Conservation (phyloP, 1,140 invertebrate genomes). For the Oryctes rhinoceros region DNA sequence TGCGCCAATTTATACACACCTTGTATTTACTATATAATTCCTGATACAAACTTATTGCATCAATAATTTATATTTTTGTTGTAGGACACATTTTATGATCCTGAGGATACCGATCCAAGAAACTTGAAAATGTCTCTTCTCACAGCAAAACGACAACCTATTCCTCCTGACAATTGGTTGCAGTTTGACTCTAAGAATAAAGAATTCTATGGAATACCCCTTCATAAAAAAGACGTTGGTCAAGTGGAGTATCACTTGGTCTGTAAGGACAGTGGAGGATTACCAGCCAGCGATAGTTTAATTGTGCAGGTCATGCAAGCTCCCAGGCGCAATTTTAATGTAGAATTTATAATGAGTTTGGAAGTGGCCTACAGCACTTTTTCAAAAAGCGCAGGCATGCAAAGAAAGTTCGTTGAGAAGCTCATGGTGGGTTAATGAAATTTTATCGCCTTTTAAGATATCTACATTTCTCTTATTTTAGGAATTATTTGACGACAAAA, state of each 20-base stretch:
- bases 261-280: slow-evolving; percentile 73
- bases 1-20: too few relatives aligned
- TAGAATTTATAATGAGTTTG: slow-evolving; percentile 83
- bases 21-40: too few relatives aligned
- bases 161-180: slow-evolving; percentile 80
- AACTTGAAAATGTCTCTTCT: slow-evolving; percentile 78
- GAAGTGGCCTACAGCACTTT: slow-evolving; percentile 78
- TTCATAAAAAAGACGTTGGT: slow-evolving; percentile 69
- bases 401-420: slow-evolving; percentile 82
- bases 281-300: slow-evolving; percentile 79
- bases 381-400: slow-evolving; percentile 71
- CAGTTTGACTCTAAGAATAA: slow-evolving; percentile 89
- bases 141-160: slow-evolving; percentile 73
- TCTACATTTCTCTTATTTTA: slow-evolving; percentile 54
- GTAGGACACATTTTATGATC: slow-evolving; percentile 90
- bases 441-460: background rate
- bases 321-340: slow-evolving; percentile 65
- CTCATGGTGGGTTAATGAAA: slow-evolving; percentile 59
- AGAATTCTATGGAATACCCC: slow-evolving; percentile 88
- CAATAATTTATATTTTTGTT: slow-evolving; percentile 42
- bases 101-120: slow-evolving; percentile 79
- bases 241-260: slow-evolving; percentile 81
- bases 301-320: slow-evolving; percentile 76
- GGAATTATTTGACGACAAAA: slow-evolving; percentile 77
- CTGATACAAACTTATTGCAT: too few relatives aligned